Conservation (phyloP, 2,113 vertebrate genomes). For the Acrocephalus kingi region DNA sequence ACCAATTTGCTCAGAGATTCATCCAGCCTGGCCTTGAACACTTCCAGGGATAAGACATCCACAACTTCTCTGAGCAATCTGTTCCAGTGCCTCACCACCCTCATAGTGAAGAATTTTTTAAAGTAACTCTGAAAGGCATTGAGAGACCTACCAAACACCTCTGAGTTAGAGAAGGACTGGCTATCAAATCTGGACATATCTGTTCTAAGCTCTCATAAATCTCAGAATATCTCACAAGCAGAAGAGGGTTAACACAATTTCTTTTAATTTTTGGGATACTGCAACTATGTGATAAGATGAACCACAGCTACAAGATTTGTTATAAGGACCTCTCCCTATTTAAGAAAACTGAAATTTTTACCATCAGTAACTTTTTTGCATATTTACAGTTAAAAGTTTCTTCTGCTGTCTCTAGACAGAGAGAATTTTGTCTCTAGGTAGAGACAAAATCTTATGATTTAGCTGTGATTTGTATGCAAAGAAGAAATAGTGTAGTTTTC, state of each 20-base stretch:
- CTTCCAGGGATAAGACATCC: not conserved
- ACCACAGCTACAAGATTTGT: not conserved
- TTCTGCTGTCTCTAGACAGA: not conserved
- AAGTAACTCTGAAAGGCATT: not conserved
- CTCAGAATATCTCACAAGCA: not conserved
- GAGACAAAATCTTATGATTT: not conserved
- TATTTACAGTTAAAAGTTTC: not conserved
- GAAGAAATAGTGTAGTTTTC: not conserved
- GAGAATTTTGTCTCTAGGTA: no score
- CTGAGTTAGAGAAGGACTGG: not conserved
- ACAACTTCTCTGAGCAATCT: not conserved
- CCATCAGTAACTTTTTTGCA: not conserved
- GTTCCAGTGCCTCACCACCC: not conserved
- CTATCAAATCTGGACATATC: not conserved
- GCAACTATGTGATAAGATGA: not conserved
- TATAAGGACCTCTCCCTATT: not conserved
- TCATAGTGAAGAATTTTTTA: not conserved
- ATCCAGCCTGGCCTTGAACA: not conserved
- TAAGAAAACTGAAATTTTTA: not conserved
- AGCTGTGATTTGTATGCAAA: not conserved
- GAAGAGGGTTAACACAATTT: not conserved
- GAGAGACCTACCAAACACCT: not conserved
- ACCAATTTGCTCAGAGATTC: not conserved
- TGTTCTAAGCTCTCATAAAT: not conserved
- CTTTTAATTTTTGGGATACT: not conserved